Percentiles rank a stretch among this genome's conserved stretches.
Evolutionary conservation across 1,140 invertebrate genomes (phyloP).

Genomic region (Habropoda laboriosa): DNA sequence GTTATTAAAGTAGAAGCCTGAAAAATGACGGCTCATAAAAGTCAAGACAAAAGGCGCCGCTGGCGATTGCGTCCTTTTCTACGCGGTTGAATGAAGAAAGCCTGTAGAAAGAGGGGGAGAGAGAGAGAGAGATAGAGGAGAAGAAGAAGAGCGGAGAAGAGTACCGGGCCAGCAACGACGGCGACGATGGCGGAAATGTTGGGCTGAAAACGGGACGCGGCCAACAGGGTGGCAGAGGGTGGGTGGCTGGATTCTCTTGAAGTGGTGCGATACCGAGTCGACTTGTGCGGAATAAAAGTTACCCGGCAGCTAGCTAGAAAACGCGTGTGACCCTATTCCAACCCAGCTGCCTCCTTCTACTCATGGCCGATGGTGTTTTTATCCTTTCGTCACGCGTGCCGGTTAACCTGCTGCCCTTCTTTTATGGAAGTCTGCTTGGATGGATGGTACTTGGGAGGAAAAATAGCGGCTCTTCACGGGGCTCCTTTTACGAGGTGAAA

Average conservation of each 20-base stretch:
- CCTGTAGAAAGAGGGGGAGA: not conserved
- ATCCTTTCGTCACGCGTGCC: not conserved
- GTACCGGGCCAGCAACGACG: not conserved
- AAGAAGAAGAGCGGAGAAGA: not conserved
- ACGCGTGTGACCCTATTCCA: constrained; percentile 58
- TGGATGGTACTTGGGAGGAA: not conserved
- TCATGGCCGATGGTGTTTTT: not conserved
- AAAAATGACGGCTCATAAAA: constrained; percentile 70
- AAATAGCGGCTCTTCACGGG: not conserved
- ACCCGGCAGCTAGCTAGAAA: constrained; percentile 42
- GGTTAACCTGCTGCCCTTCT: not conserved
- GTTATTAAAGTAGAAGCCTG: constrained; percentile 70
- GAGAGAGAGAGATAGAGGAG: constrained; percentile 12
- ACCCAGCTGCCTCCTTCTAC: no score
- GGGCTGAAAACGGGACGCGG: not conserved
- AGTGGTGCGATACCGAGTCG: constrained; percentile 55
- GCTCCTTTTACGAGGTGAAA: not conserved
- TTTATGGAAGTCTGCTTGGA: not conserved
- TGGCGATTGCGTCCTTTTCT: constrained; percentile 59
- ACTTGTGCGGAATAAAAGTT: constrained; percentile 64
- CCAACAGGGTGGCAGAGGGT: not conserved
- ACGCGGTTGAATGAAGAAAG: constrained; percentile 24
- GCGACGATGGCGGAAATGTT: constrained; percentile 11
- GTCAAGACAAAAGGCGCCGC: constrained; percentile 67
- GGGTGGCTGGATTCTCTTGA: not conserved